Conservation (phyloP, 2,888 invertebrate species). For the Ceriagrion tenellum region DNA sequence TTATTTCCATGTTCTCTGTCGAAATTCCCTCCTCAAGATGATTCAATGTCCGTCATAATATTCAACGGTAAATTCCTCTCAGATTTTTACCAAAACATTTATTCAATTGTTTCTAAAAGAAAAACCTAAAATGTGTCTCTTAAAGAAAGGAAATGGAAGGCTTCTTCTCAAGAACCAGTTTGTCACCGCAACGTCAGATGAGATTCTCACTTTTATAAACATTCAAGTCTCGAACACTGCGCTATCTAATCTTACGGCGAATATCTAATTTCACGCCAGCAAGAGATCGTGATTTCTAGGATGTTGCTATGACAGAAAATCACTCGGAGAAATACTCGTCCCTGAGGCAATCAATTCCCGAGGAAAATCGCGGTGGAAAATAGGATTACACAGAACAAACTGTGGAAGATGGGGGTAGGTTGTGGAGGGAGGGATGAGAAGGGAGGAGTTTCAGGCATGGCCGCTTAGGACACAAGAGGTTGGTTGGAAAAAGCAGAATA, state of each 20-base stretch:
- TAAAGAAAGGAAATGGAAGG: neutral
- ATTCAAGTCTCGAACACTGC: neutral
- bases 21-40: too few species aligned
- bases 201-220: neutral
- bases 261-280: neutral
- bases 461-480: neutral
- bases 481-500: neutral
- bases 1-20: too few species aligned
- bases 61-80: too few species aligned
- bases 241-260: neutral
- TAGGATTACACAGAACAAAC: neutral
- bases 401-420: neutral
- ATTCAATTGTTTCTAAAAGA: neutral
- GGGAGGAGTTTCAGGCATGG: neutral
- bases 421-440: neutral
- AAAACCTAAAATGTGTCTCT: neutral
- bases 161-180: neutral
- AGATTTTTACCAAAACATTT: too few species aligned
- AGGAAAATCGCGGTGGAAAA: neutral
- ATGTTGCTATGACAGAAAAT: neutral
- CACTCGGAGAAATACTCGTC: neutral
- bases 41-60: too few species aligned
- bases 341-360: neutral
- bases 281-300: neutral
- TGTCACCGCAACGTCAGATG: neutral